Evolutionary conservation across 2,888 invertebrate species (phyloP), one percentile per base, ranked within the genome.

Genomic region (Liodrosophila aerea): DNA sequence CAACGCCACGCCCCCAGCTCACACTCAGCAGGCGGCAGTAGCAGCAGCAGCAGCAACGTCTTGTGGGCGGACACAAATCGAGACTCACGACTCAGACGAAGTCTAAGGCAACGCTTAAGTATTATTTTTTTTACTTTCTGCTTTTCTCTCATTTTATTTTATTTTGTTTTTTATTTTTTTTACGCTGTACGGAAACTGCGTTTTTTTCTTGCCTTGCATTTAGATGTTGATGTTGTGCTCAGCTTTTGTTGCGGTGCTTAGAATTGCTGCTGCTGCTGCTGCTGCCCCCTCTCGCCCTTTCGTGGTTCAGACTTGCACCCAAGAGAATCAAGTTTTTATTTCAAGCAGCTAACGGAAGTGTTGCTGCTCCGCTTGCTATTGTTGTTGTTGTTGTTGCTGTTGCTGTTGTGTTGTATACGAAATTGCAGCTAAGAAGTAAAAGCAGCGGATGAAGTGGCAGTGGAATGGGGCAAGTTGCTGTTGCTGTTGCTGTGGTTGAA

Each of bases 271-370:
- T 36, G 44, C 46, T 27, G 33, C 27, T 57, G 18, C 11, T 39
- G 4, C 29, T 5, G 0, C 36, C 39, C n/a, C 12, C 16, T 4
- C 12, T 33, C n/a, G 30, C 11, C 11, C n/a, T 0, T 4, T 3
- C 13, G 1, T n/a, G n/a, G n/a, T n/a, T 0, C 30, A 27, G 15
- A 34, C 12, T 18, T 29, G 40, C 34, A 67, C 51, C 71, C 57
- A 39, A 60, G 59, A 61, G 73, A 66, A 74, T 82, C 60, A 84
- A 82, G 85, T 78, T 85, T 77, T 78, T 78, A 85, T 78, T 78
- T 78, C 73, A 85, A 83, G 83, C 83, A 78, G 73, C 83, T 60
- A 83, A 45, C 78, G 78, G 78, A 78, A 85, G 85, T 78, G 78
- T 64, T 76, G 78, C 73, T 64, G 22, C 41, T 51, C 33, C 31